Conservation (phyloP, 1,140 invertebrate genomes). For the Riptortus pedestris region DNA sequence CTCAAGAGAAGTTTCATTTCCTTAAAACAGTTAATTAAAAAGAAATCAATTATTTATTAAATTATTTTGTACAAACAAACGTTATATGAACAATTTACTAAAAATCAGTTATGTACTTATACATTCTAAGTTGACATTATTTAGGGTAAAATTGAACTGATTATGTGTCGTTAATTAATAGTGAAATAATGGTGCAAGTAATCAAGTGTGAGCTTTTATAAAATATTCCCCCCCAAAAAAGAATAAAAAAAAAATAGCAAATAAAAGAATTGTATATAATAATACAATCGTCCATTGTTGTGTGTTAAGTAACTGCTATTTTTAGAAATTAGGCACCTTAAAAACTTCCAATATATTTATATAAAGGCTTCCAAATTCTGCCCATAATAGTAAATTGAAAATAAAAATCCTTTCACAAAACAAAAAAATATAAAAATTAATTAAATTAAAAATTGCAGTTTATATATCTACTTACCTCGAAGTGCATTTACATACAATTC, state of each 20-base stretch:
- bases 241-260: background rate
- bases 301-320: constrained; percentile 11
- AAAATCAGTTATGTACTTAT: constrained; percentile 12
- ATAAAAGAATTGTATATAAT: constrained; percentile 14
- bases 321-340: constrained; percentile 13
- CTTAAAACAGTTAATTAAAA: too few species aligned
- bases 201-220: constrained; percentile 15
- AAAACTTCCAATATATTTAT: constrained; percentile 18
- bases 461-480: constrained; percentile 20
- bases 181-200: constrained; percentile 11
- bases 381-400: background rate
- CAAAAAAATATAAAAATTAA: constrained; percentile 1
- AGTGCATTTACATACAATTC: constrained; percentile 25
- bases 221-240: background rate
- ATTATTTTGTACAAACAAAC: too few species aligned
- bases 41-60: too few species aligned
- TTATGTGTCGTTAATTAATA: constrained; percentile 13
- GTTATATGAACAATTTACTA: too few species aligned
- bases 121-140: constrained; percentile 7
- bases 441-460: constrained; percentile 16
- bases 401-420: background rate
- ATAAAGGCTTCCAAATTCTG: constrained; percentile 21
- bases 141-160: constrained; percentile 13
- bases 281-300: constrained; percentile 22
- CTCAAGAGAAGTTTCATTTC: too few species aligned